Percentiles rank a stretch among this genome's conserved stretches.
These are phyloP conservation scores for Cephus pulcher DNA, from an alignment of 2,888 invertebrate species.

Conservation along the genomic window DNA sequence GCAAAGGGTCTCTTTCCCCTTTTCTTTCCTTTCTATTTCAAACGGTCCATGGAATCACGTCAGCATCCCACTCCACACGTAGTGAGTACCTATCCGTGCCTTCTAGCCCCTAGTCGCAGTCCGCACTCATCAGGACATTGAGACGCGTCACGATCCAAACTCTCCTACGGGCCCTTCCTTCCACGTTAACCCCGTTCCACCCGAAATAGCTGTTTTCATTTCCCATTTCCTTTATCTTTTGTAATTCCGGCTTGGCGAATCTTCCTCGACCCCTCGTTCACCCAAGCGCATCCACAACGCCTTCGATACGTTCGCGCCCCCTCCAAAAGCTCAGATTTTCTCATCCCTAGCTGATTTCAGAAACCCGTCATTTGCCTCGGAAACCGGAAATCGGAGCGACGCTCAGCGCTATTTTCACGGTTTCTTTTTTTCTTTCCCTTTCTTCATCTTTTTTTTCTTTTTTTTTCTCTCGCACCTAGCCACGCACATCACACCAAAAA, in stretches of 20 bases:
- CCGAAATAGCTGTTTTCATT: conserved; percentile 52
- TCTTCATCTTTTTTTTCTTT: neutral
- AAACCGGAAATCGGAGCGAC: neutral
- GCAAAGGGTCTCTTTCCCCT: conserved; percentile 20
- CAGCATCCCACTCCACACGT: conserved; percentile 18
- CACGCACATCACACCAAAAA: neutral
- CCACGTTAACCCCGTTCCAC: conserved; percentile 26
- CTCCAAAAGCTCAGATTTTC: neutral
- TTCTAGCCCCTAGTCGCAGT: conserved; percentile 14
- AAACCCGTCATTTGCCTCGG: neutral
- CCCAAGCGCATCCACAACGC: neutral
- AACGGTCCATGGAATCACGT: conserved; percentile 12
- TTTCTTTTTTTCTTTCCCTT: neutral
- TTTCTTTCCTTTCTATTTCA: conserved; percentile 25
- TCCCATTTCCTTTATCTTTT: conserved; percentile 29
- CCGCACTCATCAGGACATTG: conserved; percentile 22
- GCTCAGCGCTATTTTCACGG: neutral
- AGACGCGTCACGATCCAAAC: conserved; percentile 33
- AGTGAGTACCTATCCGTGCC: neutral
- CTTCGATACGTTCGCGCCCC: neutral
- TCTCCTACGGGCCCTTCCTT: conserved; percentile 9
- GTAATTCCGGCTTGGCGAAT: conserved; percentile 16
- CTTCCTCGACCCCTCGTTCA: conserved; percentile 1
- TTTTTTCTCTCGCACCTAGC: neutral
- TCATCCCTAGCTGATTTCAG: neutral